Percentiles rank a stretch among this genome's conserved stretches.
These are phyloP conservation scores for Pseudorhombus dupliciocellatus DNA, from an alignment of 2,113 vertebrate genomes.

Conservation along the genomic window DNA sequence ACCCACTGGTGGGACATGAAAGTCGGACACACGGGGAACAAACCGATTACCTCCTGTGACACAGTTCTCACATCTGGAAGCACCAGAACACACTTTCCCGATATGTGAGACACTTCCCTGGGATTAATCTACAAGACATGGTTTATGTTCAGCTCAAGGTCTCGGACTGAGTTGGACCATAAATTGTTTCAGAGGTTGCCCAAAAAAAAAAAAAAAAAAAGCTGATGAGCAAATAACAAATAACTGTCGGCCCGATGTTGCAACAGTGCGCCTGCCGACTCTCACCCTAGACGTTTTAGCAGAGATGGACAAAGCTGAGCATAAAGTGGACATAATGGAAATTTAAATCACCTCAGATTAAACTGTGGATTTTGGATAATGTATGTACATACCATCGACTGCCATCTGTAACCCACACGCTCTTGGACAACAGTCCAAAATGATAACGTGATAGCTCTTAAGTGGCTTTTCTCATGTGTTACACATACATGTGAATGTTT, in stretches of 20 bases:
- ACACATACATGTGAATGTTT: conserved; percentile 10
- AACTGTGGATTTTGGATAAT: no score
- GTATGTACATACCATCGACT: neutral
- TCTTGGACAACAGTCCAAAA: neutral
- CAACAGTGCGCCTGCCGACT: conserved; percentile 15
- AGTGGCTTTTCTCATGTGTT: neutral
- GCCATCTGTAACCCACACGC: neutral
- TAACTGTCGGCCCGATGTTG: neutral
- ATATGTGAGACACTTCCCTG: conserved; percentile 45
- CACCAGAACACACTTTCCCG: conserved; percentile 36
- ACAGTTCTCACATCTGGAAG: conserved; percentile 55
- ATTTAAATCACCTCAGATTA: no score
- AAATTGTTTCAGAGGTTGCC: conserved; percentile 16
- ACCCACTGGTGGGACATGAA: conserved; percentile 30
- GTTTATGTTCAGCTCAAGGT: conserved; percentile 47
- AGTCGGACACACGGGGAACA: conserved; percentile 10
- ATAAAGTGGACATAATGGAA: no score
- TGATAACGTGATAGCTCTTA: neutral
- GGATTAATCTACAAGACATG: conserved; percentile 31
- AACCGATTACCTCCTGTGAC: conserved; percentile 36
- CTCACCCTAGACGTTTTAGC: no score
- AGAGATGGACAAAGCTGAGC: no score
- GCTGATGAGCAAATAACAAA: neutral
- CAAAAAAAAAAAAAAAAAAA: neutral
- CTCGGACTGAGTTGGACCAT: conserved; percentile 15